Evolutionary conservation across 2,797 vertebrate genomes (phyloP), one percentile per base, ranked within the genome.

Genomic region (Chelon auratus): DNA sequence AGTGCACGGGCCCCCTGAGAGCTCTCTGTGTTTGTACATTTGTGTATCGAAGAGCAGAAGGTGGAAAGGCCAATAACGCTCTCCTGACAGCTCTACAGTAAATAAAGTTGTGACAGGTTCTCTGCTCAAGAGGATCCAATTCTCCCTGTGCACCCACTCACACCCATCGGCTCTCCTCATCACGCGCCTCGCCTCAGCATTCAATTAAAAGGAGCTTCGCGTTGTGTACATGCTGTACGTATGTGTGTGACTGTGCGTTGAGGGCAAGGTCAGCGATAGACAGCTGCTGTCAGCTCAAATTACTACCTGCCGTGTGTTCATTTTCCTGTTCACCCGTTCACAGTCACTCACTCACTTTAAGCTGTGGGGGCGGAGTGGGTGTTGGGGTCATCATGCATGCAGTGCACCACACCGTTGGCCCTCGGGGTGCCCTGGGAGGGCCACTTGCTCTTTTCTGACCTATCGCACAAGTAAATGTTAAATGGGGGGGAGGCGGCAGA

Each of bases 371-470:
- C 8, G 20, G 50, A 5, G 18, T 50, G 43, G 45, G 61, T 55
- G 62, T 30, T 5, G 37, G 67, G 59, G 72, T 71, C 69, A 93
- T 93, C 87, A 90, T 68, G 52, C 87, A 93, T 94, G 90, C 91
- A 89, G 82, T 42, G 56, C 84, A 62, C 60, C 71, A 47, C 75
- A 30, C 75, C 40, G 18, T 14, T 68, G 82, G 87, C 87, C 92
- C 84, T 75, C 70, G 1, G 89, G 91, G 80, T 80, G 76, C 70
- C 84, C 91, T 91, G 75, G 78, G 78, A 92, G 93, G 91, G 82
- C 86, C 80, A 79, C 87, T 92, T 94, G 94, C 93, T 94, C 92
- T 93, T 94, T 92, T 91, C 88, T 92, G 93, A 94, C 93, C 93
- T 94, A 93, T 94, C n/a, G 78, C 90, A 78, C 37, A 71, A 86